Evolutionary conservation across 2,888 invertebrate species (phyloP).

Genomic region (Prosopocoilus inquinatus): DNA sequence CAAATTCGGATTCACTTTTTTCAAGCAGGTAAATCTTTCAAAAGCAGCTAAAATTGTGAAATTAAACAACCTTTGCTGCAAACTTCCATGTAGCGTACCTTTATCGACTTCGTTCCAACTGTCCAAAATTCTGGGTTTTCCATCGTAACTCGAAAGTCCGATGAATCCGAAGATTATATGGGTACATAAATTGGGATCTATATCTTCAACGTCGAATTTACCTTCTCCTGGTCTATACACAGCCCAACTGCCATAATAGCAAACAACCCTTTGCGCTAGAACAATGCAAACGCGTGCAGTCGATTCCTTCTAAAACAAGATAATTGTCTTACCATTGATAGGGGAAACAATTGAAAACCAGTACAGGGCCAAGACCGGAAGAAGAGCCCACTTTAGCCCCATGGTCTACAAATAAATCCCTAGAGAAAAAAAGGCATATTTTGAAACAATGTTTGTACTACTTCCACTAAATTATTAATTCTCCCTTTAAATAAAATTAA

Average conservation of each 20-base stretch:
- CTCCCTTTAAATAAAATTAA: no score
- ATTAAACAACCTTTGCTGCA: no score
- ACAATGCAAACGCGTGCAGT: neutral
- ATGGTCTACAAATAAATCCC: no score
- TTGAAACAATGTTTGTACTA: no score
- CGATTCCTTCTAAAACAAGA: no score
- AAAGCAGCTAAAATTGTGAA: no score
- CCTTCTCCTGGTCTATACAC: constrained; percentile 65
- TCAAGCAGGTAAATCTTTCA: neutral
- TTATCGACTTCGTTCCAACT: constrained; percentile 57
- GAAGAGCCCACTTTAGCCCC: no score
- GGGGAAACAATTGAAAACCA: no score
- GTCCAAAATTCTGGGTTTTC: constrained; percentile 58
- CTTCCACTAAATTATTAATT: no score
- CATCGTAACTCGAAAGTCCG: constrained; percentile 59
- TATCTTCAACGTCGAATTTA: constrained; percentile 63
- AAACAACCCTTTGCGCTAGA: constrained; percentile 62
- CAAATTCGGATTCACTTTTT: neutral
- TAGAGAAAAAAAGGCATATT: no score
- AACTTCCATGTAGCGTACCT: constrained; percentile 41
- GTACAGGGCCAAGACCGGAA: no score
- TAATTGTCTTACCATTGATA: constrained; percentile 48
- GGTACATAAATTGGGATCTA: constrained; percentile 69
- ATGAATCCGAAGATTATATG: constrained; percentile 74
- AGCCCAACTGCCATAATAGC: constrained; percentile 78